phyloP scores from a whole-genome alignment of 2,888 invertebrate genomes.

The Nephrotoma guestfalica region DNA sequence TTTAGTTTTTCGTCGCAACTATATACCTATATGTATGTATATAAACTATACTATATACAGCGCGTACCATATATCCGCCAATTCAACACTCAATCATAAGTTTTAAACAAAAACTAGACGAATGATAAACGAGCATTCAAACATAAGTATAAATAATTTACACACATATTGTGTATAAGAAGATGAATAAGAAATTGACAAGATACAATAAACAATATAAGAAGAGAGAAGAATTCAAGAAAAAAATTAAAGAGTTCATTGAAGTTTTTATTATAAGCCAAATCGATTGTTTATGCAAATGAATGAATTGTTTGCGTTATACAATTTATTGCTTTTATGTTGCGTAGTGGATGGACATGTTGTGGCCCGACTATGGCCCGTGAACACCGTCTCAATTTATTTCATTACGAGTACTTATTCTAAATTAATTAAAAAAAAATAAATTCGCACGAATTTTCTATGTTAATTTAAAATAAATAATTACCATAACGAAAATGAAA shows the following conservation, averaged over 20 bases:
- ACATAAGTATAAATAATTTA: background rate
- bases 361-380: background rate
- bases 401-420: background rate
- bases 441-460: background rate
- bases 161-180: background rate
- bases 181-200: background rate
- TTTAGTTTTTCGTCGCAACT: background rate
- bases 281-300: constrained; percentile 7
- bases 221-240: constrained; percentile 13
- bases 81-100: background rate
- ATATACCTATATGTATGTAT: background rate
- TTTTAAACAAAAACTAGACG: background rate
- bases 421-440: background rate
- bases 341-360: background rate
- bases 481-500: background rate
- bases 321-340: background rate
- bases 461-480: background rate
- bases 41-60: background rate
- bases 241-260: background rate
- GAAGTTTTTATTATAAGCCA: constrained; percentile 5
- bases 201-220: background rate
- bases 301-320: background rate
- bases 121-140: background rate
- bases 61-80: background rate
- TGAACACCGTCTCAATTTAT: background rate